Base-by-base conservation (phyloP, 2,888 invertebrate genomes). In the Geophilus truncorum region DNA sequence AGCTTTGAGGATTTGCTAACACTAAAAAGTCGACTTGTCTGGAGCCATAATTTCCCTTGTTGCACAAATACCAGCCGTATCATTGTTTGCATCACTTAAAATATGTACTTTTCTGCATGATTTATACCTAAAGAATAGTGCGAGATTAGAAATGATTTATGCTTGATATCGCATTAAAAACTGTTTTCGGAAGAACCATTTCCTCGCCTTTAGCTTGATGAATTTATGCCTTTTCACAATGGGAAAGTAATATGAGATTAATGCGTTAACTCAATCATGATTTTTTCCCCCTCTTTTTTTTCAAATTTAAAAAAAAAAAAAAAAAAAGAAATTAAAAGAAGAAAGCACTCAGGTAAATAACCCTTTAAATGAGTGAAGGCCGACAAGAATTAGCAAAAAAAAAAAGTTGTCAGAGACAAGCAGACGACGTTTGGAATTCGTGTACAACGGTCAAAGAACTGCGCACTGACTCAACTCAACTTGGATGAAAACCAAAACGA, bases 131-230 rank as follows among this genome's bases (percentile, higher is more conserved):
- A 62, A 62, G 57, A 62, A 62, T 23, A 21, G 57, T 23, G n/a
- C 21, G 57, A 62, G 57, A 62, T 62, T 62, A 62, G 21, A n/a
- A 62, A 62, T 62, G 57, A 62, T 62, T 62, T 62, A 62, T 62
- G 21, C 57, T 21, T 62, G 57, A 62, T 62, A 62, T 62, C 21
- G 21, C 57, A 62, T 62, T 62, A 62, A 62, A 62, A 62, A 62
- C 57, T 62, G 57, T 62, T 62, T 62, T 62, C 57, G 23, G 57
- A 62, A 62, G 57, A 62, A 23, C 23, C 40, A 4, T 40, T 40
- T 15, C 7, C 57, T 23, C 21, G 23, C 57, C 18, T 0, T n/a
- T 10, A 5, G 23, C 10, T 23, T 62, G 57, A 62, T 18, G 21
- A 62, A 62, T 62, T 62, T 62, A 62, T 18, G 23, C 15, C 57